Evolutionary conservation across 2,888 invertebrate genomes (phyloP).

Genomic region (Synergus japonicus): DNA sequence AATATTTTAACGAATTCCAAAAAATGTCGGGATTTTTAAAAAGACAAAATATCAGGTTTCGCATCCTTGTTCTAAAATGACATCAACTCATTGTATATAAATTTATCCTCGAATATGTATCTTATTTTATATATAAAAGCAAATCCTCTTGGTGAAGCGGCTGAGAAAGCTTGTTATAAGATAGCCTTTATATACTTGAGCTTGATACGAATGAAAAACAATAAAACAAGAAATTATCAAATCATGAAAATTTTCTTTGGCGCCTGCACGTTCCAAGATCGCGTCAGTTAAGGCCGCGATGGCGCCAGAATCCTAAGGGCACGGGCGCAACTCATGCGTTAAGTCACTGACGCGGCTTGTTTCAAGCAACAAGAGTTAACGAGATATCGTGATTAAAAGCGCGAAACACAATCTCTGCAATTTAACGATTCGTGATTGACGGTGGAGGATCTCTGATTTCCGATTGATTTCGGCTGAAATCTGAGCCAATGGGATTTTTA

Average conservation of each 20-base stretch:
- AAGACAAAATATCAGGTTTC: too few species aligned
- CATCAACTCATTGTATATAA: too few species aligned
- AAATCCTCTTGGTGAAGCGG: too few species aligned
- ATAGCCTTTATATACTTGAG: too few species aligned
- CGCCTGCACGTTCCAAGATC: constrained; percentile 2
- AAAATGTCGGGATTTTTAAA: too few species aligned
- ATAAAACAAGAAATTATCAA: constrained; percentile 24
- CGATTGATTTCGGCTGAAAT: constrained; percentile 5
- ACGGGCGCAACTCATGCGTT: constrained; percentile 18
- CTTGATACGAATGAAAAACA: not conserved
- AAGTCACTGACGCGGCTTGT: not conserved
- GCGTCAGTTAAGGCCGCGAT: not conserved
- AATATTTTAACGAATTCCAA: too few species aligned
- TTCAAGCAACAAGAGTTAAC: constrained; percentile 6
- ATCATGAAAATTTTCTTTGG: constrained; percentile 26
- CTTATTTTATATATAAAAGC: too few species aligned
- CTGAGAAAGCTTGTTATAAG: too few species aligned
- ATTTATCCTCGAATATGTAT: too few species aligned
- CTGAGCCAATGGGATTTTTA: too few species aligned
- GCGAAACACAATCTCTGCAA: constrained; percentile 13
- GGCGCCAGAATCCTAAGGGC: constrained; percentile 14
- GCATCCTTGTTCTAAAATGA: too few species aligned
- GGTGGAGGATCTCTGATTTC: constrained; percentile 17
- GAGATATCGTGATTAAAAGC: constrained; percentile 21
- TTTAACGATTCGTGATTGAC: constrained; percentile 19